A percentile compares a stretch with the other conserved stretches of the same genome.
Conservation (phyloP, 2,113 vertebrate genomes). For the Hemiscyllium ocellatum region DNA sequence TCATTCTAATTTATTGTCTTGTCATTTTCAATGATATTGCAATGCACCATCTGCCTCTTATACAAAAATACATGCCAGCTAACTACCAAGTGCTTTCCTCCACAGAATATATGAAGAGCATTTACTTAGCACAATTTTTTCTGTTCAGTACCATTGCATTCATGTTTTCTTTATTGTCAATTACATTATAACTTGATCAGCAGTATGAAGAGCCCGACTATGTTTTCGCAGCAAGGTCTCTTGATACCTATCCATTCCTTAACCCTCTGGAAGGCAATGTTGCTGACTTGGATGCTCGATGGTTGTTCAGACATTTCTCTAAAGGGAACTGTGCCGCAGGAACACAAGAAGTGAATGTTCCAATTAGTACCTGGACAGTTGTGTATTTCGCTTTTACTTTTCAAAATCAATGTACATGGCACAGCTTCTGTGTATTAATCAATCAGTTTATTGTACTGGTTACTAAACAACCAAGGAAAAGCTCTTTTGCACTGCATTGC, state of each 20-base stretch:
- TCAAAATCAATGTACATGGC: neutral
- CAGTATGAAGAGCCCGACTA: neutral
- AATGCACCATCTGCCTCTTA: neutral
- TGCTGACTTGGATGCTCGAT: neutral
- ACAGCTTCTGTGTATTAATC: neutral
- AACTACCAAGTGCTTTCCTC: neutral
- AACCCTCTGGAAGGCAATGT: neutral
- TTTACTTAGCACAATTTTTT: neutral
- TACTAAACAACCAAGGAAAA: neutral
- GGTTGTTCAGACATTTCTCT: neutral
- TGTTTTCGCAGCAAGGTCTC: neutral
- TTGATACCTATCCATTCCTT: neutral
- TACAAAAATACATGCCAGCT: neutral
- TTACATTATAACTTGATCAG: neutral
- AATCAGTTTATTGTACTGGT: neutral
- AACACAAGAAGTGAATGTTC: conserved; percentile 6
- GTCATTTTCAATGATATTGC: neutral
- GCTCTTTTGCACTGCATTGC: neutral
- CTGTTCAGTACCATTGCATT: neutral
- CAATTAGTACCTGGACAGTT: neutral
- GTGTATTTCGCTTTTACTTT: conserved; percentile 4
- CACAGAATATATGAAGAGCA: neutral
- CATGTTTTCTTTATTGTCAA: neutral
- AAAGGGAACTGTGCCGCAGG: neutral
- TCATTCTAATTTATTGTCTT: conserved; percentile 19